phyloP scores from a whole-genome alignment of 2,888 invertebrate genomes.

The Prenolepis imparis region DNA sequence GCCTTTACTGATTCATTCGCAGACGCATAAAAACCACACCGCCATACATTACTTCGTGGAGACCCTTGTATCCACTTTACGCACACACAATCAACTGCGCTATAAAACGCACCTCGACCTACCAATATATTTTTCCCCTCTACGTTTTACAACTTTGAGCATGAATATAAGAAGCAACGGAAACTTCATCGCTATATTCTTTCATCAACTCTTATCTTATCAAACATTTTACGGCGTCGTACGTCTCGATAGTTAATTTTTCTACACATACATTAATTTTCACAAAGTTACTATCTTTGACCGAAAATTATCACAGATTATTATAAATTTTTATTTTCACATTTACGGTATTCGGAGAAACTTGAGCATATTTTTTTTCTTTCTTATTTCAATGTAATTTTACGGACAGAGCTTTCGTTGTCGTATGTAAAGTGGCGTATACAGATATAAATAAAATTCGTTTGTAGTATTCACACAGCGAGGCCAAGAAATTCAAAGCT shows the following conservation, averaged over 20 bases:
- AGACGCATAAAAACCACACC: slow-evolving; percentile 74
- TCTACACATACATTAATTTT: slow-evolving; percentile 2
- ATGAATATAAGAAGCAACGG: slow-evolving; percentile 54
- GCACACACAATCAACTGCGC: slow-evolving; percentile 62
- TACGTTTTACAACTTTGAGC: slow-evolving; percentile 41
- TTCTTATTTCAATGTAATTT: background rate
- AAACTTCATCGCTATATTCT: slow-evolving; percentile 60
- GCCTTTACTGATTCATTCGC: slow-evolving; percentile 76
- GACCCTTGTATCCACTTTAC: slow-evolving; percentile 66
- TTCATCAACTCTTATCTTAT: slow-evolving; percentile 33
- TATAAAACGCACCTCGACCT: slow-evolving; percentile 45
- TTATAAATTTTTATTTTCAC: background rate
- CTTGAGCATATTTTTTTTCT: background rate
- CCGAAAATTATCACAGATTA: background rate
- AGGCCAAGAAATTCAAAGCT: slow-evolving; percentile 52
- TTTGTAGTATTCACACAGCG: slow-evolving; percentile 33
- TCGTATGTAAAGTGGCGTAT: slow-evolving; percentile 24
- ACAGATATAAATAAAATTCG: slow-evolving; percentile 54
- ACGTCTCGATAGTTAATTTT: slow-evolving; percentile 26
- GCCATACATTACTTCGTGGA: slow-evolving; percentile 73
- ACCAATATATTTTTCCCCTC: slow-evolving; percentile 37
- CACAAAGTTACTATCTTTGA: background rate
- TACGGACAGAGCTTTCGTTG: background rate
- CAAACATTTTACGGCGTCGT: slow-evolving; percentile 30
- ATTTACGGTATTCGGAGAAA: background rate